Percentiles rank a stretch among this genome's conserved stretches.
These are phyloP conservation scores for Diachrysia chrysitis DNA, from an alignment of 2,888 invertebrate genomes.

Conservation along the genomic window DNA sequence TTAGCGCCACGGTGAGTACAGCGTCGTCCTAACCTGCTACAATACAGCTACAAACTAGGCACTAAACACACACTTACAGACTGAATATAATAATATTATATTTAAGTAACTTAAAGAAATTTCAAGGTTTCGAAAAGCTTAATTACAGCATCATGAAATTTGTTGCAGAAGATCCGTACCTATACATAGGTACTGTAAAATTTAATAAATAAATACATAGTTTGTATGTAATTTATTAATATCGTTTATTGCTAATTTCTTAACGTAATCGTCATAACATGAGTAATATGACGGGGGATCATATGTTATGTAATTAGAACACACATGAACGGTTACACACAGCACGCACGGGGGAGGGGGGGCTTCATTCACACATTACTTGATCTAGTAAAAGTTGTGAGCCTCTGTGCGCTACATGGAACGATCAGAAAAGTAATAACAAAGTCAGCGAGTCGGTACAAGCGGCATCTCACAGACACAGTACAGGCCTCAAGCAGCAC, in stretches of 20 bases:
- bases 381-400: not conserved
- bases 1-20: not conserved
- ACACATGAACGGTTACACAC: not conserved
- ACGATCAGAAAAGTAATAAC: constrained; percentile 7
- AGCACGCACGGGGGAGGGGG: not conserved
- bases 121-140: not conserved
- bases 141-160: not conserved
- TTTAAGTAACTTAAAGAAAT: too few species aligned
- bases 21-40: too few species aligned
- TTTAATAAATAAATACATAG: too few species aligned
- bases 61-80: too few species aligned
- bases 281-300: too few species aligned
- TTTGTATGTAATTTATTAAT: too few species aligned
- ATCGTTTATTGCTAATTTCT: too few species aligned
- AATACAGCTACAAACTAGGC: too few species aligned
- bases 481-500: not conserved
- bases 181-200: too few species aligned
- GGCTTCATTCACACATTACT: not conserved
- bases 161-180: not conserved
- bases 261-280: too few species aligned
- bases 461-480: constrained; percentile 7
- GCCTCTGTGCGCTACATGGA: not conserved
- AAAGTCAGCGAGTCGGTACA: constrained; percentile 12
- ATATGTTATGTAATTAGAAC: too few species aligned
- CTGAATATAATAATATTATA: too few species aligned